These are phyloP conservation scores for Dromaius novaehollandiae DNA, from an alignment of 2,113 vertebrate genomes.

Conservation along the genomic window DNA sequence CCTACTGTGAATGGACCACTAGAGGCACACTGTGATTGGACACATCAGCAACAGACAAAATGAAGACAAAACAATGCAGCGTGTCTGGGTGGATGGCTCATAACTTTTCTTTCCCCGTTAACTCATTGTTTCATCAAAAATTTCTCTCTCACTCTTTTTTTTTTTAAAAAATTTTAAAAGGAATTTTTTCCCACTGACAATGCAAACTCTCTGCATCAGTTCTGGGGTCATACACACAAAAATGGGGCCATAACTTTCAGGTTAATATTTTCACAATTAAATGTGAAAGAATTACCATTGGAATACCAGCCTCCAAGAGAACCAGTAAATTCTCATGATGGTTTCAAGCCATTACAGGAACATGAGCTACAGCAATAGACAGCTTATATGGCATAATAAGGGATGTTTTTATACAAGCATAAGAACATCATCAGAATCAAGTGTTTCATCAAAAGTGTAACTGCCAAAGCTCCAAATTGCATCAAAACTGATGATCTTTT, in stretches of 20 bases:
- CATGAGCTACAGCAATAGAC: not conserved
- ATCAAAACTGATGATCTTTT: not conserved
- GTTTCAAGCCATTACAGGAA: not conserved
- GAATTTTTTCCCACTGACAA: not conserved
- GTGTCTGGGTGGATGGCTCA: not conserved
- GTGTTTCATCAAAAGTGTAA: not conserved
- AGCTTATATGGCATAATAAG: not conserved
- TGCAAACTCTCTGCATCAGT: not conserved
- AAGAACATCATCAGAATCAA: slow-evolving; percentile 13
- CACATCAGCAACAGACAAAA: not conserved
- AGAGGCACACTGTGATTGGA: not conserved
- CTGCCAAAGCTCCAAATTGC: not conserved
- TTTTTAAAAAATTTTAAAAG: not conserved
- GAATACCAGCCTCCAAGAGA: not conserved
- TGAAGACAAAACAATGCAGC: not conserved
- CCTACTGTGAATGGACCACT: too few species aligned
- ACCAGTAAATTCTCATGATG: not conserved
- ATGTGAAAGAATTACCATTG: not conserved
- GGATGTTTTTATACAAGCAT: not conserved
- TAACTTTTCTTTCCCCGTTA: not conserved
- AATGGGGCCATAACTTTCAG: not conserved
- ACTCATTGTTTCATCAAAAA: not conserved
- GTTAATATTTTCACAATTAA: not conserved
- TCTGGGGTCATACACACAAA: not conserved
- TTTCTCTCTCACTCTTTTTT: not conserved